Base-by-base conservation (phyloP, 2,113 vertebrate genomes). In the Toxotes chatareus region DNA sequence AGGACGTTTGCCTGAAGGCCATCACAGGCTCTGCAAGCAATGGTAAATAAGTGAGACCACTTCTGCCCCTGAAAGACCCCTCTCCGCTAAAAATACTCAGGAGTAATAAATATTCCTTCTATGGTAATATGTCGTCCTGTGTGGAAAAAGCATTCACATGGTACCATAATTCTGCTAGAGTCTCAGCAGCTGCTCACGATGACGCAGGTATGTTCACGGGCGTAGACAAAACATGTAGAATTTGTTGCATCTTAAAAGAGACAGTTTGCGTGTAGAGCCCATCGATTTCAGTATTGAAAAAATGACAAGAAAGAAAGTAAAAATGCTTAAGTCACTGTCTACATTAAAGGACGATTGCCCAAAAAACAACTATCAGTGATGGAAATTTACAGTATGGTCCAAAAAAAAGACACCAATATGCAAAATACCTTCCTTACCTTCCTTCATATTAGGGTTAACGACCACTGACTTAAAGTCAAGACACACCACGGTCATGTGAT, bases 41-140 rank as follows among this genome's bases (percentile, higher is more conserved):
- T 66, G 61, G 49, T 59, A 21, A 62, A 31, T 60, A 62, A 51
- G 9, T 42, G n/a, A 74, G 60, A 82, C 34, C 3, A 32, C 56
- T 63, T 73, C 36, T 82, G 17, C 40, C 10, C 65, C 57, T 14
- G 16, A 68, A 61, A 65, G 42, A 73, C 27, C 23, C 64, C 55
- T 14, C 61, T 80, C 76, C 44, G 66, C 80, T 82, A 86, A 80
- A 88, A 84, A 78, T 64, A 83, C 19, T 67, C 12, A 1, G 5
- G 49, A 72, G 66, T 44, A 83, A 87, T 87, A 88, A 84, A 91
- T 83, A 90, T 88, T 86, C 80, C 66, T 74, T 86, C 74, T 68
- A 59, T 36, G 63, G 53, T 76, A 74, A 70, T 44, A 44, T 19
- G 59, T 51, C 4, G 16, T 76, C 63, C 71, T 44, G 80, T 73